phyloP scores from a whole-genome alignment of 1,140 invertebrate genomes.

The Triops cancriformis region DNA sequence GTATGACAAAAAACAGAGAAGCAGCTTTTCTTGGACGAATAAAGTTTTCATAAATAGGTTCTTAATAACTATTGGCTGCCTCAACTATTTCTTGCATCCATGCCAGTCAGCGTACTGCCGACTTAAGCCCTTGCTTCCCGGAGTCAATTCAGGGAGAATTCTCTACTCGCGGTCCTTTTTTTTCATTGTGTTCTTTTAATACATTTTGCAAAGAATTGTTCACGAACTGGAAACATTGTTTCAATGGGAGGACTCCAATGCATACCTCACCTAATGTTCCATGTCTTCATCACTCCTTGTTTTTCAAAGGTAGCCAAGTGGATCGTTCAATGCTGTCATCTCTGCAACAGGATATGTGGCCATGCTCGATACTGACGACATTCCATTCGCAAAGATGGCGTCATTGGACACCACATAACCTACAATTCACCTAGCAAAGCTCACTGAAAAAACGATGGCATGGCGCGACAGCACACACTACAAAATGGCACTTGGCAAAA shows the following conservation, averaged over 20 bases:
- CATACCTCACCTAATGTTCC: neutral
- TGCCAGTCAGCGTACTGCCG: neutral
- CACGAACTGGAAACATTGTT: neutral
- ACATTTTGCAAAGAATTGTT: neutral
- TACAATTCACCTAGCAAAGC: neutral
- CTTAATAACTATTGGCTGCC: neutral
- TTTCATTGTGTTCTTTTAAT: neutral
- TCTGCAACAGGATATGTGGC: too few species aligned
- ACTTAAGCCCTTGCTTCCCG: neutral
- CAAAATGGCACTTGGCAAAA: constrained; percentile 9
- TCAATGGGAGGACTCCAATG: neutral
- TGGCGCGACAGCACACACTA: constrained; percentile 4
- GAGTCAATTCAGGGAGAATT: neutral
- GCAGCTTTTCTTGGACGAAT: neutral
- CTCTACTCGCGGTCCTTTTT: neutral
- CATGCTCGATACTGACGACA: too few species aligned
- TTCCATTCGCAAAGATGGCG: too few species aligned
- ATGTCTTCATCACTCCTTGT: neutral
- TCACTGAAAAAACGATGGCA: constrained; percentile 1
- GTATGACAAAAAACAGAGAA: neutral
- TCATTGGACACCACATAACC: too few species aligned
- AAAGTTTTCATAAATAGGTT: neutral
- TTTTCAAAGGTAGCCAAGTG: neutral
- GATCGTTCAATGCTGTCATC: too few species aligned
- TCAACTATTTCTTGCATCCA: constrained; percentile 2